Base-by-base conservation (phyloP, 2,113 vertebrate species). In the Oreocharis arfaki region DNA sequence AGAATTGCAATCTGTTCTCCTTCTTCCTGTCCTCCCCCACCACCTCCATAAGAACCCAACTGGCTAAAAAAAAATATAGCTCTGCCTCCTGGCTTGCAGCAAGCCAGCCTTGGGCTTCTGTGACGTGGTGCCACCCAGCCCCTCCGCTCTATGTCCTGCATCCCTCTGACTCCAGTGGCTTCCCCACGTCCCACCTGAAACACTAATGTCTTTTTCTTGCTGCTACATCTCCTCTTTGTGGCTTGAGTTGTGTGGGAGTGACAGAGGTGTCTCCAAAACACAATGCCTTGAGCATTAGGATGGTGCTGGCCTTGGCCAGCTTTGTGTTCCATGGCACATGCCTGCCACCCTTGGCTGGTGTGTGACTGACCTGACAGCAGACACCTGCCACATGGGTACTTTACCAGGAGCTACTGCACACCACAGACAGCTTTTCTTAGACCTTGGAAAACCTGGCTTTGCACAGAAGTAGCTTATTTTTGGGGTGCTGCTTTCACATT, bases 261-360 rank as follows among this genome's bases (percentile, higher is more conserved):
- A 5, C 82, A 78, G 65, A 82, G 16, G 12, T 4, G 0, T 49
- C 69, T 67, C 60, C 33, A 57, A 37, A 77, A 39, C 37, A 50
- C 2, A 3, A 1, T 57, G 14, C 49, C 30, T 44, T 1, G 13
- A 53, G 22, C 0, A 0, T 49, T 60, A 42, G 23, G 33, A 32
- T 13, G 6, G 44, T 20, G 27, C 52, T 83, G 82, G 30, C 70
- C 32, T 64, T 24, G 30, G 39, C 53, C 59, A 65, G 49, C n/a
- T 83, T n/a, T 0, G 0, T 69, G 61, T 55, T 50, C 73, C 6
- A 0, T 41, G 46, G 64, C 77, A 74, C 2, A 3, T 61, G 78
- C 52, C 59, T 65, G 44, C 59, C 49, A 16, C 49, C 24, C 55
- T 80, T 55, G 67, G 49, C 57, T 80, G 80, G 39, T 33, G 3